Base-by-base conservation (phyloP, 2,888 invertebrate species). In the Athalia cordata region DNA sequence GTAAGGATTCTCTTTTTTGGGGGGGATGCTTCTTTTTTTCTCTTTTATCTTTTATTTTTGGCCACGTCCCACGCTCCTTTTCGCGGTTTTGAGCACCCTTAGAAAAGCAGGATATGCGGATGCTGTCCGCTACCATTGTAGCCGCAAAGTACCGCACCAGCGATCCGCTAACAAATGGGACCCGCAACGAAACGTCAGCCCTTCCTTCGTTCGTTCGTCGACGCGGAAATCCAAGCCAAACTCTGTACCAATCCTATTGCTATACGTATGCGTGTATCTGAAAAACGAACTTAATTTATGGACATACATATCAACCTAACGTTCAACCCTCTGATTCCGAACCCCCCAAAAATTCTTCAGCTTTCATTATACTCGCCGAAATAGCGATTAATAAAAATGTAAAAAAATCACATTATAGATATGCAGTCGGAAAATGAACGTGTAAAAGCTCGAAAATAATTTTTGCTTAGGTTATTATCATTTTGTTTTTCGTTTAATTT, bases 221-320 rank as follows among this genome's bases (percentile, higher is more conserved):
- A 29, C 29, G 29, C 29, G 29, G 29, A 29, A 29, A 29, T 29
- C 29, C 29, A 29, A 29, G 29, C 29, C 29, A 29, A 29, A 29
- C 29, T 29, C 29, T 29, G 29, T 29, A 29, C 29, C 29, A 29
- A 29, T 29, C 29, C 29, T 2, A 29, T 29, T 29, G 29, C 29
- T 29, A n/a, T n/a, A n/a, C n/a, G n/a, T n/a, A n/a, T n/a, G n/a
- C n/a, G n/a, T n/a, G n/a, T n/a, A n/a, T n/a, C n/a, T n/a, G 65
- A 65, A 65, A 65, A 65, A 65, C 65, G 13, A 65, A 65, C 47
- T 65, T 47, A 65, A 65, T 65, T 65, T 65, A 65, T 65, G 65
- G 65, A 49, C 1, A 47, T 11, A 13, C 45, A 65, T 29, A 29
- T 29, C 29, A 29, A 2, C 29, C 29, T 29, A 29, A 29, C 29